Evolutionary conservation across 2,888 invertebrate genomes (phyloP).

Genomic region (Lasioglossum zephyrum): DNA sequence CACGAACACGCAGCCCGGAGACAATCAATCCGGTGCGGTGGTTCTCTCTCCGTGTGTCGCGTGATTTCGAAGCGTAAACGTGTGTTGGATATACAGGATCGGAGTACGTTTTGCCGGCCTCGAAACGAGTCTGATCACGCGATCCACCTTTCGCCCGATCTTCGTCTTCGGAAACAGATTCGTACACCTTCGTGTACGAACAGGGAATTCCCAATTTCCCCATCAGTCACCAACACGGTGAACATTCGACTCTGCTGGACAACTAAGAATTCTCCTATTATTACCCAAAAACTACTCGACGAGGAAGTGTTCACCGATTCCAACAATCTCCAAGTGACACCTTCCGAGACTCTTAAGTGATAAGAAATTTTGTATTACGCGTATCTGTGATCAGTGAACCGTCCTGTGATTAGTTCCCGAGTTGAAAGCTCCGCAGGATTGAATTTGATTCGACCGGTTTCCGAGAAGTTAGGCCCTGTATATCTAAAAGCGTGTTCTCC

Average conservation of each 20-base stretch:
- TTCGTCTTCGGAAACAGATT: background rate
- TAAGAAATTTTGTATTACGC: background rate
- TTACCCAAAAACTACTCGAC: background rate
- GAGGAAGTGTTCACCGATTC: background rate
- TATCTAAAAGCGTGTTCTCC: background rate
- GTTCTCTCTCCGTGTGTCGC: conserved; percentile 18
- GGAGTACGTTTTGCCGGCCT: conserved; percentile 13
- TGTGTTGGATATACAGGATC: background rate
- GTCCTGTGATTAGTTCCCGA: background rate
- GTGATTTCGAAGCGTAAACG: conserved; percentile 27
- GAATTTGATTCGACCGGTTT: background rate
- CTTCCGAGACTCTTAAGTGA: background rate
- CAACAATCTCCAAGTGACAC: background rate
- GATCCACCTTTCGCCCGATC: background rate
- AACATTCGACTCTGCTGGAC: background rate
- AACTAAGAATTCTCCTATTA: background rate
- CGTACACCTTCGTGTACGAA: background rate
- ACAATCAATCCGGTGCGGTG: conserved; percentile 6
- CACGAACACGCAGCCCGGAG: background rate
- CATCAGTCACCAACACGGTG: background rate
- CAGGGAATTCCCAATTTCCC: background rate
- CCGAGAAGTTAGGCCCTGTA: background rate
- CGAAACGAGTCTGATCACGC: conserved; percentile 24
- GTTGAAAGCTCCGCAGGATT: background rate
- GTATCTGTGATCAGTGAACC: background rate